Evolutionary conservation across 2,797 vertebrate genomes (phyloP).

Genomic region (Sebastes nivosus): DNA sequence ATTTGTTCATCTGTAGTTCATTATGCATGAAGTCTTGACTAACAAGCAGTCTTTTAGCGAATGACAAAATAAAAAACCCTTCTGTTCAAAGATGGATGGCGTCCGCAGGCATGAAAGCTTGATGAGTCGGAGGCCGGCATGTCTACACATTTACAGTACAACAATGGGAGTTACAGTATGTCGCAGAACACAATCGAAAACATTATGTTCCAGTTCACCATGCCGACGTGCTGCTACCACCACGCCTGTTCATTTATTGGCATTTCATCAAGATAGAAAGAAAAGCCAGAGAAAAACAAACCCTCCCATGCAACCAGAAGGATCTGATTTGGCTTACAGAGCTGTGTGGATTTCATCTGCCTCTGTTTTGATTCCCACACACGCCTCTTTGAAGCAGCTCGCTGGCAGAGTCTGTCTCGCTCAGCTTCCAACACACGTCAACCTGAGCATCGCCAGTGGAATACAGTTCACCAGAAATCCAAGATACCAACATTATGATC

Average conservation of each 20-base stretch:
- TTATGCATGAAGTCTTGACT: conserved; percentile 27
- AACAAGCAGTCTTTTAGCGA: conserved; percentile 8
- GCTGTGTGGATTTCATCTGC: conserved; percentile 47
- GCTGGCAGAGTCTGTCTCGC: conserved; percentile 28
- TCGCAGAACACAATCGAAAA: not conserved
- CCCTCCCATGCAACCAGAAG: conserved; percentile 7
- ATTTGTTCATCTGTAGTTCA: conserved; percentile 26
- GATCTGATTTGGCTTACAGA: conserved; percentile 29
- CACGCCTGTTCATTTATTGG: not conserved
- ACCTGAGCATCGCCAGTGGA: not conserved
- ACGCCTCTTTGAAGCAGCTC: conserved; percentile 49
- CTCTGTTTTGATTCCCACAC: conserved; percentile 57
- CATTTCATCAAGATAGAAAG: conserved; percentile 10
- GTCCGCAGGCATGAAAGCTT: conserved; percentile 13
- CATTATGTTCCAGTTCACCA: not conserved
- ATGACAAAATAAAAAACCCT: conserved; percentile 11
- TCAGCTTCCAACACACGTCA: conserved; percentile 34
- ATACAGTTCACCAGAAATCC: not conserved
- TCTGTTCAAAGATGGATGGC: not conserved
- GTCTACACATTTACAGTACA: not conserved
- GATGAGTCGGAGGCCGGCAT: conserved; percentile 1
- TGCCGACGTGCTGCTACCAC: not conserved
- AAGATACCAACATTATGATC: not conserved
- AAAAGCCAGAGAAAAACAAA: not conserved
- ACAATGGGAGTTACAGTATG: not conserved